These are phyloP conservation scores for Azemiops feae DNA, from an alignment of 2,113 vertebrate genomes.

Conservation along the genomic window DNA sequence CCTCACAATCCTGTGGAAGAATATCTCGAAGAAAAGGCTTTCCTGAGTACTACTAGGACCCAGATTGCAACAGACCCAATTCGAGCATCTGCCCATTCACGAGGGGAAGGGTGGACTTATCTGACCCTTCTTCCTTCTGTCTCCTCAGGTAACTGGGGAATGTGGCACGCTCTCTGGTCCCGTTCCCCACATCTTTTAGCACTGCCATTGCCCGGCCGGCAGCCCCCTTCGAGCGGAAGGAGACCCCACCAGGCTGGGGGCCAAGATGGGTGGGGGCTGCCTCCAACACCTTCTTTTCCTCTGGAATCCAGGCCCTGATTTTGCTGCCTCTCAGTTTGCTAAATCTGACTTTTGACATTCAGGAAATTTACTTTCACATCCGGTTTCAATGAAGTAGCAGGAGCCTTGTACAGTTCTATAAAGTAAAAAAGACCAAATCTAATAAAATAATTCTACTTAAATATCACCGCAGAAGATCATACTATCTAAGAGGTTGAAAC, in stretches of 20 bases:
- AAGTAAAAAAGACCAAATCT: constrained; percentile 51
- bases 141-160: too few relatives aligned
- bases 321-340: constrained; percentile 72
- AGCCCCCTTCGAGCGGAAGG: background rate
- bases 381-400: constrained; percentile 45
- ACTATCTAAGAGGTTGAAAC: constrained; percentile 63
- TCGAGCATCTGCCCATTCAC: background rate
- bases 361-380: constrained; percentile 35
- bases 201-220: background rate
- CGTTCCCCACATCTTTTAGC: background rate
- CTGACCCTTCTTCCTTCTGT: background rate
- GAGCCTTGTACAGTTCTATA: constrained; percentile 44
- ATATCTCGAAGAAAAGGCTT: background rate
- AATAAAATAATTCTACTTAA: constrained; percentile 69
- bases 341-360: constrained; percentile 72
- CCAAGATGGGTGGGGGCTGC: background rate
- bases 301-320: constrained; percentile 63
- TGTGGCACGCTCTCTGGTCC: background rate
- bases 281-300: constrained; percentile 64
- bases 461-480: constrained; percentile 62
- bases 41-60: background rate
- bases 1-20: background rate
- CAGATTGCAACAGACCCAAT: background rate
- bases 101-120: background rate
- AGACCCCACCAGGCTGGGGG: background rate